A percentile compares a stretch with the other conserved stretches of the same genome.
Evolutionary conservation across 2,113 vertebrate genomes (phyloP).

Genomic region (Oreochromis aureus): DNA sequence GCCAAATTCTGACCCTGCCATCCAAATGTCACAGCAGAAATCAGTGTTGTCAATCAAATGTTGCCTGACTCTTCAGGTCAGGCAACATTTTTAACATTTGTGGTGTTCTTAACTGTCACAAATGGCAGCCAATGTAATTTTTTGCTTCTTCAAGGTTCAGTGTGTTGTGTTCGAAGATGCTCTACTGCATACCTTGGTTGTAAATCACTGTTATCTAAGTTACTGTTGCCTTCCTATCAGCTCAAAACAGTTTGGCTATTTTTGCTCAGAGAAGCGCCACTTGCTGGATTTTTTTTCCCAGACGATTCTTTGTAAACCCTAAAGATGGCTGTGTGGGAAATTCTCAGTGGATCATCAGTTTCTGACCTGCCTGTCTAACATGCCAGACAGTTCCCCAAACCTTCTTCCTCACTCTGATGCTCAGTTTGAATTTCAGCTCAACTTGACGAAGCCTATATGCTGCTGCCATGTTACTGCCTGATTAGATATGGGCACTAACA

Average conservation of each 20-base stretch:
- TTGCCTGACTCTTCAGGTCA: not conserved
- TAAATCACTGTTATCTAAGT: not conserved
- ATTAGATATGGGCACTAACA: not conserved
- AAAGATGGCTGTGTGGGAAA: not conserved
- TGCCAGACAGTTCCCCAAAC: not conserved
- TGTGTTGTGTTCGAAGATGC: not conserved
- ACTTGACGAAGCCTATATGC: not conserved
- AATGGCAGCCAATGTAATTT: not conserved
- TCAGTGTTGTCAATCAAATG: no score
- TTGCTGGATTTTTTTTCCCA: not conserved
- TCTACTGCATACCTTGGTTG: not conserved
- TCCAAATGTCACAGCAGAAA: not conserved
- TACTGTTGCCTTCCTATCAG: not conserved
- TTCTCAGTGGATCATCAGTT: not conserved
- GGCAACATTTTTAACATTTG: not conserved
- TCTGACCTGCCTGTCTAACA: not conserved
- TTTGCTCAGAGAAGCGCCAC: not conserved
- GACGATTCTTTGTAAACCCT: not conserved
- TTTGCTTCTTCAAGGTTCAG: not conserved
- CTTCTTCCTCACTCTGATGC: not conserved
- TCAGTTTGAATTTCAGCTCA: not conserved
- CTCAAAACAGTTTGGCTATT: not conserved
- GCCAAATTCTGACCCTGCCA: not conserved
- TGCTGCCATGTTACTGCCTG: not conserved
- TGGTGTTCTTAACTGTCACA: not conserved